A percentile compares a stretch with the other conserved stretches of the same genome.
Evolutionary conservation across 2,888 invertebrate species (phyloP).

Genomic region (Bellardia pandia): DNA sequence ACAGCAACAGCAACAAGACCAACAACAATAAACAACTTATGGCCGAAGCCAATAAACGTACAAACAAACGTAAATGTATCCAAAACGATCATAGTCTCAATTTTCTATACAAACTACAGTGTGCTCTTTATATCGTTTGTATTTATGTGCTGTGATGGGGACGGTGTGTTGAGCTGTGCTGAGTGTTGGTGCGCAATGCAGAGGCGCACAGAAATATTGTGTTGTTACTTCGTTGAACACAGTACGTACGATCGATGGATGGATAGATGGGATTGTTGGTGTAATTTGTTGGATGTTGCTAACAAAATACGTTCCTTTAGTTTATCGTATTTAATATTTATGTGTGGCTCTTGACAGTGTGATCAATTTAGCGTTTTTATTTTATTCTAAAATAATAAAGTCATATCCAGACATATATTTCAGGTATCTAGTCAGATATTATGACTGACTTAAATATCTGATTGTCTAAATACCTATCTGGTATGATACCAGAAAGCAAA

Average conservation of each 20-base stretch:
- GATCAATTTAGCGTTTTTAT: conserved; percentile 26
- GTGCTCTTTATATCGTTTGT: conserved; percentile 50
- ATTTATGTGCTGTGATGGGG: conserved; percentile 22
- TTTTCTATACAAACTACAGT: conserved; percentile 49
- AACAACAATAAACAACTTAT: conserved; percentile 31
- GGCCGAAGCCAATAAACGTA: conserved; percentile 43
- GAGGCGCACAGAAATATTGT: conserved; percentile 60
- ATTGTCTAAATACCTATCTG: no score
- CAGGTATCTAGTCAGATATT: no score
- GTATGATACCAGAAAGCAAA: no score
- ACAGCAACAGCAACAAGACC: conserved; percentile 18
- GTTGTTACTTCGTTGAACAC: conserved; percentile 28
- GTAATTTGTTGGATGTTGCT: conserved; percentile 43
- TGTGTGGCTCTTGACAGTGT: not conserved
- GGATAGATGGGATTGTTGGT: conserved; percentile 37
- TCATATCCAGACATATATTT: no score
- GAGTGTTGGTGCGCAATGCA: conserved; percentile 57
- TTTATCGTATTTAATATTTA: not conserved
- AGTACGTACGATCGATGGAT: conserved; percentile 29
- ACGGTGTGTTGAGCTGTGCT: conserved; percentile 31
- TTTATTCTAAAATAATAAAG: no score
- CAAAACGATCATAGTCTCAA: conserved; percentile 54
- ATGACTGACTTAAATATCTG: no score
- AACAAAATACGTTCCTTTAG: conserved; percentile 28
- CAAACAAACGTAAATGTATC: conserved; percentile 55